A percentile compares a stretch with the other conserved stretches of the same genome.
These are phyloP conservation scores for Calameuta idolon DNA, from an alignment of 2,888 invertebrate genomes.

Conservation along the genomic window DNA sequence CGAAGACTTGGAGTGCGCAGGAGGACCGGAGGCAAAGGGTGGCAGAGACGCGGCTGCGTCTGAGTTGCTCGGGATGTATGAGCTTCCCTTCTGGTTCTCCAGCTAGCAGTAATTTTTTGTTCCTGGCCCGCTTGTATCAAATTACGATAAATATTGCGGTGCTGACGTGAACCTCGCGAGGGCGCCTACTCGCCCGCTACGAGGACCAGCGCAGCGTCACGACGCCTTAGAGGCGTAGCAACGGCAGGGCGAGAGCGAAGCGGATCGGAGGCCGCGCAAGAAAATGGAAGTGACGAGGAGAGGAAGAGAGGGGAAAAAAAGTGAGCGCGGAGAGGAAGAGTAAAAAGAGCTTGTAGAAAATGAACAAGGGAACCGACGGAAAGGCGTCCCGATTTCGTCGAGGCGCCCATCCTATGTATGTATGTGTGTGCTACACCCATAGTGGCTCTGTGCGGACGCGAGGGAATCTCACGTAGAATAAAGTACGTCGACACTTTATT, in stretches of 20 bases:
- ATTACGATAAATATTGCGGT: slow-evolving; percentile 61
- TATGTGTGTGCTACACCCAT: neutral
- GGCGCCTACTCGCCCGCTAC: slow-evolving; percentile 32
- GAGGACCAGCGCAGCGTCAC: slow-evolving; percentile 14
- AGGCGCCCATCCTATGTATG: neutral
- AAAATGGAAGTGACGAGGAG: neutral
- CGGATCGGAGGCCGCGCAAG: slow-evolving; percentile 9
- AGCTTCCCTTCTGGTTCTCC: slow-evolving; percentile 43
- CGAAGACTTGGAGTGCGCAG: slow-evolving; percentile 23
- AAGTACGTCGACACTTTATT: slow-evolving; percentile 8
- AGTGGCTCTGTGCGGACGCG: neutral
- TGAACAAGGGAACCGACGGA: neutral
- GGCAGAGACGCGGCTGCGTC: slow-evolving; percentile 59
- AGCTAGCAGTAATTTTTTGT: slow-evolving; percentile 55
- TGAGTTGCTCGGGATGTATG: slow-evolving; percentile 61
- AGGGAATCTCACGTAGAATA: neutral
- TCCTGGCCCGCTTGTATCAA: slow-evolving; percentile 58
- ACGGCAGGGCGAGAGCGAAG: neutral
- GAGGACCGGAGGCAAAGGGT: slow-evolving; percentile 32
- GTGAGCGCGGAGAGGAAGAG: neutral
- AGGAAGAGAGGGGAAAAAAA: slow-evolving; percentile 1
- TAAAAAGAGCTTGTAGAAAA: slow-evolving; percentile 1
- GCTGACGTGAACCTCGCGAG: slow-evolving; percentile 52
- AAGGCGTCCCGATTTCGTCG: neutral
- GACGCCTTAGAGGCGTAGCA: slow-evolving; percentile 12